Conservation (phyloP, 2,888 invertebrate genomes). For the Buathra laborator region DNA sequence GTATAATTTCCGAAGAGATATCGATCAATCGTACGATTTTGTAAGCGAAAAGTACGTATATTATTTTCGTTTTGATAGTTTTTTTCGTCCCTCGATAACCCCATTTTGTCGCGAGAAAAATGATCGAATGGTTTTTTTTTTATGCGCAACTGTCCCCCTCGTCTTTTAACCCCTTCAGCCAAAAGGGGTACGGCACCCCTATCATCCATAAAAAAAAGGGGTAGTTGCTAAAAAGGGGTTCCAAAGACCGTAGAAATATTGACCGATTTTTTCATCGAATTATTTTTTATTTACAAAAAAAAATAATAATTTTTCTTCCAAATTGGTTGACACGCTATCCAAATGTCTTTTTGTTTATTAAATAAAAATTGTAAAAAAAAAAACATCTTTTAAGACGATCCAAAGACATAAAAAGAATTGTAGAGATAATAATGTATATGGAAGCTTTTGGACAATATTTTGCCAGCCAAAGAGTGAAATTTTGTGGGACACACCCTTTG, state of each 20-base stretch:
- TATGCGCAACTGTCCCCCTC: slow-evolving; percentile 33
- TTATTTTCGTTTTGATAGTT: slow-evolving; percentile 4
- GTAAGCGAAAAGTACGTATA: too few relatives aligned
- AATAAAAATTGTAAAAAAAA: not conserved
- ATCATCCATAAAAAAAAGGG: slow-evolving; percentile 63
- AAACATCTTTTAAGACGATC: not conserved
- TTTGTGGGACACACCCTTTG: slow-evolving; percentile 71
- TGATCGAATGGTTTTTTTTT: slow-evolving; percentile 8
- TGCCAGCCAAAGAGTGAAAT: slow-evolving; percentile 64
- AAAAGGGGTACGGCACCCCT: slow-evolving; percentile 68
- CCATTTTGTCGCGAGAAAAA: slow-evolving; percentile 5
- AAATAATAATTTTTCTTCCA: slow-evolving; percentile 3
- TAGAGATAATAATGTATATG: not conserved
- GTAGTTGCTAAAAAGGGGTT: slow-evolving; percentile 45
- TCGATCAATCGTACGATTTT: too few relatives aligned
- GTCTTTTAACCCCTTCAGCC: slow-evolving; percentile 54
- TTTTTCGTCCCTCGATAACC: not conserved
- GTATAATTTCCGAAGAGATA: too few relatives aligned
- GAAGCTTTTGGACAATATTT: slow-evolving; percentile 74
- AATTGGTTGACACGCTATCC: not conserved
- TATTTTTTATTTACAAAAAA: not conserved
- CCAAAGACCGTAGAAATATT: slow-evolving; percentile 19
- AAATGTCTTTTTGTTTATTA: not conserved
- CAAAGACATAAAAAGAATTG: not conserved
- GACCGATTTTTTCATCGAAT: slow-evolving; percentile 10